These are phyloP conservation scores for Drosophila colorata DNA, from an alignment of 2,888 invertebrate species.

Conservation along the genomic window DNA sequence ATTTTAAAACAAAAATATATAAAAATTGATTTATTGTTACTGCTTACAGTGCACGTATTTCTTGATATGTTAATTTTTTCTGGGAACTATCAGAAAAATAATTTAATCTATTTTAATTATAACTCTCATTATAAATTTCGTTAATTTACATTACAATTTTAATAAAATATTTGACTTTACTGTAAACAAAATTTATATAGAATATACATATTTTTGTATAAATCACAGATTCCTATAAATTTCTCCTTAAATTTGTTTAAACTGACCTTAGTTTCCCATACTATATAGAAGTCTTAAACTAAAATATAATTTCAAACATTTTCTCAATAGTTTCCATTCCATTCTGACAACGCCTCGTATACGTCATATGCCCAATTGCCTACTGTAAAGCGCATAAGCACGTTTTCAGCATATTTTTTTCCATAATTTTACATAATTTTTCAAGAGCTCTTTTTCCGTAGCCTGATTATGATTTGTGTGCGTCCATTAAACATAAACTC, in stretches of 20 bases:
- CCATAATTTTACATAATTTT: slow-evolving; percentile 25
- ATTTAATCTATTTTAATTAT: no score
- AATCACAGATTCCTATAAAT: no score
- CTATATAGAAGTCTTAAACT: background rate
- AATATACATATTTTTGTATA: background rate
- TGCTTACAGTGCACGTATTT: no score
- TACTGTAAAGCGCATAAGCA: slow-evolving; percentile 9
- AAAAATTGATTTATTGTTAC: no score
- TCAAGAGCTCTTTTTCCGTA: background rate
- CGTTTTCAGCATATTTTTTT: slow-evolving; percentile 21
- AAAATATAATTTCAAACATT: background rate
- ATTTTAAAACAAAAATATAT: no score
- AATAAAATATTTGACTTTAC: no score
- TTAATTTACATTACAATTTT: no score
- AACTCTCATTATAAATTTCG: no score
- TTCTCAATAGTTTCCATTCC: background rate
- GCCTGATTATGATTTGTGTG: slow-evolving; percentile 50
- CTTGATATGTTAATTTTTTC: no score
- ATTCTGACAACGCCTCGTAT: slow-evolving; percentile 16
- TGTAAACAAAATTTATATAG: no score
- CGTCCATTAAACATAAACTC: slow-evolving; percentile 38
- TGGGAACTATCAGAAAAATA: no score
- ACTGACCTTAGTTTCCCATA: background rate
- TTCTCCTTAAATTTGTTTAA: background rate
- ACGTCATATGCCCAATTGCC: slow-evolving; percentile 25